Conservation (phyloP, 1,140 invertebrate species). For the Eubasilissa regina region DNA sequence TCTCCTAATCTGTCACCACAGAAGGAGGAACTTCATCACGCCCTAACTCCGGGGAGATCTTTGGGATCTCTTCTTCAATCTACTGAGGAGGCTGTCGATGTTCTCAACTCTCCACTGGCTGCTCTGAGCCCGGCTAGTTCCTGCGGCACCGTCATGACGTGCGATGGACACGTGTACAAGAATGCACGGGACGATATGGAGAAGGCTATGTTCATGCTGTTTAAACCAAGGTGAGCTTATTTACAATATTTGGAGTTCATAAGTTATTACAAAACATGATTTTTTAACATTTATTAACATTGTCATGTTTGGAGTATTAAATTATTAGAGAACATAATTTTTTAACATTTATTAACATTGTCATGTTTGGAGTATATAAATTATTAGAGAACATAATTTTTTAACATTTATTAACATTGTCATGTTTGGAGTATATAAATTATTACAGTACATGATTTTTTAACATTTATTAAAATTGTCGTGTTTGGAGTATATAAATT, state of each 20-base stretch:
- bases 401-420: no score
- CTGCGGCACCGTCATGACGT: slow-evolving; percentile 70
- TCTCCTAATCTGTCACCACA: slow-evolving; percentile 34
- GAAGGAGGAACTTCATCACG: neutral
- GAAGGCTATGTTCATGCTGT: slow-evolving; percentile 51
- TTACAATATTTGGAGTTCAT: neutral
- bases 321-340: no score
- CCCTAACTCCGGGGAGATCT: neutral
- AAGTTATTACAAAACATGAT: no score
- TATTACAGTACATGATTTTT: no score
- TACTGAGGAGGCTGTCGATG: slow-evolving; percentile 17
- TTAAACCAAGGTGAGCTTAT: slow-evolving; percentile 48
- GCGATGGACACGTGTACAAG: slow-evolving; percentile 62
- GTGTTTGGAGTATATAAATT: no score
- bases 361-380: no score
- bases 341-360: no score
- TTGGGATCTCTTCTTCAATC: neutral
- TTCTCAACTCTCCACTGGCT: neutral
- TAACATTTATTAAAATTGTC: no score
- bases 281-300: no score
- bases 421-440: no score
- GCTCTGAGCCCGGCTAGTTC: slow-evolving; percentile 66
- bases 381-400: no score
- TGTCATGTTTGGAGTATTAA: no score
- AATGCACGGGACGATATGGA: slow-evolving; percentile 61